Base-by-base conservation (phyloP, 2,113 vertebrate species). In the Poeciliopsis occidentalis region DNA sequence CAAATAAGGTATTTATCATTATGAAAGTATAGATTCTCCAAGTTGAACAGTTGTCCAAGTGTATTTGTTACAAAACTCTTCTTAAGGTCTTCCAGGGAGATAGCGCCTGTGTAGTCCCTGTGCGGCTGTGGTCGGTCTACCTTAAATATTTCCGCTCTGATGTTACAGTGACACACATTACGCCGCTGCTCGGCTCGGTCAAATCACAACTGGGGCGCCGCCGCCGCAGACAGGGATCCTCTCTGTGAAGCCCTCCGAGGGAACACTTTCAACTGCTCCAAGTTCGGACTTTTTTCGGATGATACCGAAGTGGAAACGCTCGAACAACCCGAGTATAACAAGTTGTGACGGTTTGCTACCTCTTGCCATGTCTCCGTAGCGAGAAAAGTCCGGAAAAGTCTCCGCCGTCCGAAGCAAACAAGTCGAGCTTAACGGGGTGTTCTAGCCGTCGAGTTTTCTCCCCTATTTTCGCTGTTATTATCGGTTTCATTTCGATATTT, bases 81-180 rank as follows among this genome's bases (percentile, higher is more conserved):
- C 2, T 87, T 89, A 91, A 91, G 89, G 89, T 85, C 44, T 4
- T 29, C 75, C 79, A 0, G 4, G n/a, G 22, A 57, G 51, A 2
- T 57, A 3, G 51, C 8, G 7, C 51, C 8, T 24, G 22, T 57
- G 22, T 8, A 10, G 3, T 10, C 7, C 19, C 22, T 10, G 8
- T 7, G 12, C 27, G 60, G 13, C 13, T 30, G 11, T 15, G 24
- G 10, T 24, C 32, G 34, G 34, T n/a, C 89, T 2, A 85, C 88
- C 88, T 91, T 89, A 89, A 91, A 87, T 76, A 62, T 78, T 79
- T 84, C 73, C 29, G 61, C 76, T 15, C 76, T 60, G 64, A 15
- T 70, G 4, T 31, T 32, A 30, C 68, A 29, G 60, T 64, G 44
- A 71, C 65, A 72, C 73, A 64, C 64, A 26, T 10, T 37, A 19